phyloP scores from a whole-genome alignment of 2,113 vertebrate genomes.

The Tragelaphus imberbis region DNA sequence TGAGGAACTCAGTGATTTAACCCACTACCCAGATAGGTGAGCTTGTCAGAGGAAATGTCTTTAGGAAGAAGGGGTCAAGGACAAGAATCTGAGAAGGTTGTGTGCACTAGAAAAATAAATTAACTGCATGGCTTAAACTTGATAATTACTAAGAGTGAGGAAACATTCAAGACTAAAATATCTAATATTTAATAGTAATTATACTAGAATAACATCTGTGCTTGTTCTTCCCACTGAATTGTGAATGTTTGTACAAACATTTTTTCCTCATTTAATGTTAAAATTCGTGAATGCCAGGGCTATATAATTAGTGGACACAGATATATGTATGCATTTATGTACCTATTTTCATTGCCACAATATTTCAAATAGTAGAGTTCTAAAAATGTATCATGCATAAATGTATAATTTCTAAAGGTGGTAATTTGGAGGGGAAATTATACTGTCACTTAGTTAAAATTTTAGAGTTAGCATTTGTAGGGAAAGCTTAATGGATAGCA shows the following conservation, averaged over 20 bases:
- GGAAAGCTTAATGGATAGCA: background rate
- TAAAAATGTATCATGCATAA: background rate
- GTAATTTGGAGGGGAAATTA: background rate
- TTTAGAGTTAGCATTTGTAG: background rate
- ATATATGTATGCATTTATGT: background rate
- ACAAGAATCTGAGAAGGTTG: background rate
- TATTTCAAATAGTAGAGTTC: background rate
- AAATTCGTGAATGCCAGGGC: background rate
- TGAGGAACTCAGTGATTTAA: background rate
- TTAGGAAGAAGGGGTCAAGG: background rate
- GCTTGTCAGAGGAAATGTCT: background rate
- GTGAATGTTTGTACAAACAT: background rate
- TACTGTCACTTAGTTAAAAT: background rate
- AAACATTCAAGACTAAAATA: background rate
- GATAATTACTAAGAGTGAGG: background rate
- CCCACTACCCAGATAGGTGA: background rate
- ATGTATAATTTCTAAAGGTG: background rate
- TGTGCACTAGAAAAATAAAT: background rate
- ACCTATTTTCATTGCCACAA: background rate
- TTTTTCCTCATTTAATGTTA: background rate
- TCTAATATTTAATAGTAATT: background rate
- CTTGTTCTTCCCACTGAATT: background rate
- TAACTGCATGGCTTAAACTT: background rate
- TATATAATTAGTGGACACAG: background rate
- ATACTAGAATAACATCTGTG: background rate